Evolutionary conservation across 1,140 invertebrate species (phyloP), one percentile per base, ranked within the genome.

Genomic region (Carposina sasakii): DNA sequence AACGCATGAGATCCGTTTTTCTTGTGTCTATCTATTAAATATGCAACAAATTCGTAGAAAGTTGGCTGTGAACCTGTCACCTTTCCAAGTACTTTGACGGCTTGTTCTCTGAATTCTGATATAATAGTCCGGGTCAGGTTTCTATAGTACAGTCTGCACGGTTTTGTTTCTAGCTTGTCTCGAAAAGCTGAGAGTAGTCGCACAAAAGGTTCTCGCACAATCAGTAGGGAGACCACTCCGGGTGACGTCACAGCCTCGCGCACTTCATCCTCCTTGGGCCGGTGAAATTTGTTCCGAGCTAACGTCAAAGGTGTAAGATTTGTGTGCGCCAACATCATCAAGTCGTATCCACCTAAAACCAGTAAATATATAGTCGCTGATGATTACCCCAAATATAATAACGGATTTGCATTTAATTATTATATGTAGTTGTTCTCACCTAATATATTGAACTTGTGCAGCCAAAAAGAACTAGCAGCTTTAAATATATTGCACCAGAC

Each of bases 171-270:
- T 45, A 98, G 87, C 85, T 98, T 98, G 74, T 97, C 96, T 52
- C 93, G 87, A 76, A 94, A 98, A 9, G 96, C 95, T 1, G 95
- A 97, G 13, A 98, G 71, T 1, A 98, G 83, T 47, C 96, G 87
- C 69, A 98, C 96, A 54, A 98, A 92, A 0, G 96, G 96, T 85
- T 98, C 94, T 16, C 96, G 87, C 0, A 96, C 96, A 53, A 97
- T 93, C 16, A 97, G 82, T 46, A 97, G 91, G 44, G 91, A 91
- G 40, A 92, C 71, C 0, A 87, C 85, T 2, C 82, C 86, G 0
- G 86, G 82, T 19, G 89, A 73, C 15, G 83, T 82, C 2, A 86
- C 73, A 26, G 87, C 71, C 20, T 77, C 76, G 42, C 54, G 48
- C n/a, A 90, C 60, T 58, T 90, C 87, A 3, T 82, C 67, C 6